Evolutionary conservation across 2,797 vertebrate genomes (phyloP).

Genomic region (Pseudochaenichthys georgianus): DNA sequence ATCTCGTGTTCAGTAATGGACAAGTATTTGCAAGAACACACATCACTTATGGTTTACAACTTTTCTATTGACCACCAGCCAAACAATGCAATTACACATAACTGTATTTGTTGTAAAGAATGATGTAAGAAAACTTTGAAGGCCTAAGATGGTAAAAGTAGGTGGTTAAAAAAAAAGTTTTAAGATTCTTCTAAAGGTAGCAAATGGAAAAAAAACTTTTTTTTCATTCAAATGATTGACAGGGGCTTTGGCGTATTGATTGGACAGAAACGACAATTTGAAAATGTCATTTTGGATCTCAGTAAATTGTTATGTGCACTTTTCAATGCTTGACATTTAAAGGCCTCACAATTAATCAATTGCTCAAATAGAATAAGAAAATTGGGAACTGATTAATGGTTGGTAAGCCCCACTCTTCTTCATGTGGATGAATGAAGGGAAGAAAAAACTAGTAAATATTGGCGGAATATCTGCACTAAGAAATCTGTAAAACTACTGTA

Average conservation of each 20-base stretch:
- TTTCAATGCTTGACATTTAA: not conserved
- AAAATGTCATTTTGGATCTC: not conserved
- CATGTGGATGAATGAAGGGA: not conserved
- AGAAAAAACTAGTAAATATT: not conserved
- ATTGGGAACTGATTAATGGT: not conserved
- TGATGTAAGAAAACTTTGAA: too few species aligned
- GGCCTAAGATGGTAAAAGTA: too few species aligned
- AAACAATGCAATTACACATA: too few species aligned
- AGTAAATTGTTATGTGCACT: not conserved
- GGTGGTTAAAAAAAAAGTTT: not conserved
- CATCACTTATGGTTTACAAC: too few species aligned
- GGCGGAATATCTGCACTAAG: not conserved
- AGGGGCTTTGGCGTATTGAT: not conserved
- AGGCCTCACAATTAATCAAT: not conserved
- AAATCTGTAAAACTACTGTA: too few species aligned
- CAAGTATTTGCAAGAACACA: too few species aligned
- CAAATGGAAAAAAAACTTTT: too few species aligned
- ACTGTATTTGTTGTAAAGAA: too few species aligned
- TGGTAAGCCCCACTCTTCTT: not conserved
- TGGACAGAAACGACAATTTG: not conserved
- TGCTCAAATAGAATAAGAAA: not conserved
- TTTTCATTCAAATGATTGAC: not conserved
- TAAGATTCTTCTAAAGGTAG: not conserved
- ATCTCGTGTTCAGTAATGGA: too few species aligned
- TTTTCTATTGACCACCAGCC: too few species aligned